Evolutionary conservation across 2,113 vertebrate species (phyloP), one percentile per base, ranked within the genome.

Genomic region (Siniperca knerii): DNA sequence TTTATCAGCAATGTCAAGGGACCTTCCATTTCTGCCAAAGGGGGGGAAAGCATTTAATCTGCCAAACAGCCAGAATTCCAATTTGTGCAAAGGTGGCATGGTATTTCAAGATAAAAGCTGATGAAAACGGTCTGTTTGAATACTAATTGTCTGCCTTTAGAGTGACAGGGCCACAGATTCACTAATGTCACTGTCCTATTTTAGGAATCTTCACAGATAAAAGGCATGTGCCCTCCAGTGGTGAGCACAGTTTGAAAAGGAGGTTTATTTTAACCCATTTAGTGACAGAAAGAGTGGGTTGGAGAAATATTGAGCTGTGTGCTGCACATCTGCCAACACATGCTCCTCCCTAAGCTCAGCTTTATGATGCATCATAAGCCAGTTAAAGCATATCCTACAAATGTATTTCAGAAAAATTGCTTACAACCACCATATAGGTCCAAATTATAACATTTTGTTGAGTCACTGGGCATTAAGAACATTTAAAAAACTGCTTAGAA

Each of bases 1-100:
- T 93, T 87, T 90, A 89, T 87, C 84, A 89, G 77, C 90, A 90
- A 93, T 81, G 91, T 93, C 89, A 88, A 89, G 44, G 55, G 79
- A 84, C 57, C 23, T 79, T 69, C 48, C 54, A 54, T 57, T 75
- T 76, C 76, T 69, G 79, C 55, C 75, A 75, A 66, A 12, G 44
- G 44, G 18, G n/a, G 57, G 40, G 21, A 21, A 1, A 2, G 66
- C 23, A 77, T 80, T 86, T 80, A 79, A 89, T 86, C 89, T 88
- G 76, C 83, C 70, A 86, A 88, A 89, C 76, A 86, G 83, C 73
- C 75, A 58, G 65, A 86, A 88, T 89, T 90, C 81, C 68, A 91
- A 82, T 91, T 87, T 92, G 61, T 86, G 81, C 70, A 75, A 92
- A 90, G 87, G 89, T 88, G 87, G 55, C 80, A 37, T 86, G 86